Evolutionary conservation across 2,113 vertebrate genomes (phyloP), one percentile per base, ranked within the genome.

Genomic region (Dromiciops gliroides): DNA sequence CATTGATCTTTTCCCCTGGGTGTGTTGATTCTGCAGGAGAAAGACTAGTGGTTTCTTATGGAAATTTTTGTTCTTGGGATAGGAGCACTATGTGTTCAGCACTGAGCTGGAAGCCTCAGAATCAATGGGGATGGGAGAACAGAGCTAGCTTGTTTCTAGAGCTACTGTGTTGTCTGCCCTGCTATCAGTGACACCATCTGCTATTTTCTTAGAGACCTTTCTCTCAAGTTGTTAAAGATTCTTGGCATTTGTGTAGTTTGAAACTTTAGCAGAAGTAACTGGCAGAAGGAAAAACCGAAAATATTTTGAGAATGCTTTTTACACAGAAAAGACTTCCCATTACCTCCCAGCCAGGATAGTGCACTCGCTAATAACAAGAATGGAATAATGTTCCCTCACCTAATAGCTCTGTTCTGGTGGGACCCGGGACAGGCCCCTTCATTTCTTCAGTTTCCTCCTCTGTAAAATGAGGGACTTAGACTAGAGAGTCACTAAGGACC

Each of bases 241-340:
- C 90, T 91, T 94, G 96, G 96, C 96, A 48, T 5, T 10, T 1
- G 12, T 24, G 44, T 60, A 4, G 0, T 48, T 48, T 48, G 92
- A 96, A 93, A 50, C 90, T 11, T 0, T 2, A 3, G 88, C 96
- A 95, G 97, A 56, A 56, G 50, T 51, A 28, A 31, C 83, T 91
- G 90, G 90, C 94, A 96, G 96, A 83, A 94, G 95, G 92, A 53
- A 90, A 49, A 48, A 0, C 60, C 89, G 90, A 56, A 96, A 93
- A 91, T 95, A 92, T 94, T 96, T 96, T 56, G 51, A 93, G 94
- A 60, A 37, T 90, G 48, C 26, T 92, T 89, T 94, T 83, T 91
- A 67, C 31, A 51, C 60, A 89, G 48, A 67, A 89, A 12, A 90
- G 91, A 22, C 49, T 89, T 16, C 3, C 22, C 31, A 50, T 28